A percentile compares a stretch with the other conserved stretches of the same genome.
phyloP scores from a whole-genome alignment of 2,113 vertebrate species.

The Grus americana region DNA sequence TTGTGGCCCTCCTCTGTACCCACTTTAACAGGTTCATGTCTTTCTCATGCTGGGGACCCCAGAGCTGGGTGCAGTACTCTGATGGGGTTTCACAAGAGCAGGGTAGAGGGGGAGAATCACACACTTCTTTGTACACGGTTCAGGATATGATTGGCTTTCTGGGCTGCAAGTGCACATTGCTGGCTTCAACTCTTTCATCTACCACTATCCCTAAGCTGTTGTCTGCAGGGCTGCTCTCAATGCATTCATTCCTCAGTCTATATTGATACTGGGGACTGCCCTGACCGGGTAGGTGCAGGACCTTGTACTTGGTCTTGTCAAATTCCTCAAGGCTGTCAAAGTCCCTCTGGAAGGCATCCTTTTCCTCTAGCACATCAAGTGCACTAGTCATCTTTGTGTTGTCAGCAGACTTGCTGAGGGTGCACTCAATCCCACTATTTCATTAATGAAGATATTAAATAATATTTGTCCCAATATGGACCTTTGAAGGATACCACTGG shows the following conservation, averaged over 20 bases:
- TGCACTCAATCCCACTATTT: not conserved
- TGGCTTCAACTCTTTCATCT: not conserved
- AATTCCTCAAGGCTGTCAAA: not conserved
- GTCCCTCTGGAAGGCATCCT: not conserved
- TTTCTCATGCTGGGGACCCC: too few species aligned
- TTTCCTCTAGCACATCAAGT: not conserved
- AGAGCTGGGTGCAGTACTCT: not conserved
- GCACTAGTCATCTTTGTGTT: too few species aligned
- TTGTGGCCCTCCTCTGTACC: not conserved
- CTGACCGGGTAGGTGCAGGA: not conserved
- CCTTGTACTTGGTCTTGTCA: not conserved
- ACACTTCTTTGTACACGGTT: not conserved
- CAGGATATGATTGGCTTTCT: not conserved
- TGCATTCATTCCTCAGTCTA: not conserved
- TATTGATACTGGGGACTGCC: not conserved
- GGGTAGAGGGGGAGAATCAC: not conserved
- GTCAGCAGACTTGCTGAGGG: not conserved
- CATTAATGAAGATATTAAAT: not conserved
- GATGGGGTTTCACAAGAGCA: not conserved
- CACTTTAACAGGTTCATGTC: fast-evolving
- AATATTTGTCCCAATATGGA: not conserved
- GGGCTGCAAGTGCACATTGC: not conserved
- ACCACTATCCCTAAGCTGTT: not conserved
- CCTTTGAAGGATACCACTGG: not conserved
- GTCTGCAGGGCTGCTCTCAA: not conserved